These are phyloP conservation scores for Porites divaricata DNA, from an alignment of 92 coral and sea anemone species.

Conservation along the genomic window DNA sequence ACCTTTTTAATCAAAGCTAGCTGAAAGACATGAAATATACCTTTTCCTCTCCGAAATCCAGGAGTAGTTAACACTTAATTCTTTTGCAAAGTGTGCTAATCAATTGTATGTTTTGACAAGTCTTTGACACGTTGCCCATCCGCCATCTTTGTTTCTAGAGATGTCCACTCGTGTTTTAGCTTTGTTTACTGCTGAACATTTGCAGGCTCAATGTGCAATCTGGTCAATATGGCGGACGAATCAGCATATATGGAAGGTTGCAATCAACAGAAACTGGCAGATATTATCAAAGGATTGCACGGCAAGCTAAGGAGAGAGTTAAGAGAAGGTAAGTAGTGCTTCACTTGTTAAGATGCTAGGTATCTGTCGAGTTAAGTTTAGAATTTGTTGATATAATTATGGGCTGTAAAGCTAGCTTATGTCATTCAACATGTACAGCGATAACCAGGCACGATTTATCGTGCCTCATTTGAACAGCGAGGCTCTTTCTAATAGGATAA, in stretches of 20 bases:
- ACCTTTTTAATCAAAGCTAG: neutral
- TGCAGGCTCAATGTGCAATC: constrained; percentile 41
- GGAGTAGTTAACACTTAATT: neutral
- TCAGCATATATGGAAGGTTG: neutral
- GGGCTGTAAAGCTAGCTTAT: no score
- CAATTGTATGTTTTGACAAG: neutral
- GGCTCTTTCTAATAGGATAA: no score
- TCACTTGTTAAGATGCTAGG: neutral
- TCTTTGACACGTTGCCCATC: constrained; percentile 33
- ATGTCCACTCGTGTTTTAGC: neutral
- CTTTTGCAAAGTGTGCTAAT: neutral
- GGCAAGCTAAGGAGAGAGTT: constrained; percentile 76
- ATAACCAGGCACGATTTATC: no score
- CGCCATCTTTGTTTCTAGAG: constrained; percentile 39
- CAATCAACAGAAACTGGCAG: constrained; percentile 74
- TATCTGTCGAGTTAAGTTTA: neutral
- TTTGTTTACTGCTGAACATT: constrained; percentile 37
- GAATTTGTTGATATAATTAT: neutral
- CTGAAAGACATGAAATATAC: neutral
- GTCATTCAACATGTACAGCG: no score
- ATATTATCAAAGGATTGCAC: constrained; percentile 89
- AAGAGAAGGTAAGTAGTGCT: constrained; percentile 60
- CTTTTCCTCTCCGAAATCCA: neutral
- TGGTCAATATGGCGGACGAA: constrained; percentile 60
- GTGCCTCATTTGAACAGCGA: no score